phyloP scores from a whole-genome alignment of 2,888 invertebrate species.

The Mimachlamys varia region DNA sequence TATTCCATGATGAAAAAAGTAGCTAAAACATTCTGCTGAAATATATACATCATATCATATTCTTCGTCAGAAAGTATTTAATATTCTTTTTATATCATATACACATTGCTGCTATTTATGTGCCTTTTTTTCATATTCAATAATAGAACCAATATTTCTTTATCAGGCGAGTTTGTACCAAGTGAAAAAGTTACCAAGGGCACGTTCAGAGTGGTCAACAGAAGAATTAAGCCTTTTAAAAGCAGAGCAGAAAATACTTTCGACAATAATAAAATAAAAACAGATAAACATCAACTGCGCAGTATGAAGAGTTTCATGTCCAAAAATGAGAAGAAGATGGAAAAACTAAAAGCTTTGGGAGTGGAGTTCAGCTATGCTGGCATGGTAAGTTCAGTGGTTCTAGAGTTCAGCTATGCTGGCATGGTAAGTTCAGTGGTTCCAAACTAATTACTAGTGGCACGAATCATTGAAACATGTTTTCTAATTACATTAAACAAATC shows the following conservation, averaged over 20 bases:
- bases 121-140: no score
- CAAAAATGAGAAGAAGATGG: slow-evolving; percentile 52
- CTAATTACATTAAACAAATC: no score
- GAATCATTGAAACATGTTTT: no score
- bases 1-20: no score
- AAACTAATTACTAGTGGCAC: no score
- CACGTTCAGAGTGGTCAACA: slow-evolving; percentile 63
- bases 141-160: not conserved
- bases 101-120: no score
- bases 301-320: slow-evolving; percentile 51
- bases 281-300: slow-evolving; percentile 46
- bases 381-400: slow-evolving; percentile 50
- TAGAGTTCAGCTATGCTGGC: slow-evolving; percentile 39
- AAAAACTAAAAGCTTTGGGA: slow-evolving; percentile 57
- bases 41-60: no score
- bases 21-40: no score
- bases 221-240: not conserved
- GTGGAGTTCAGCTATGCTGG: slow-evolving; percentile 55
- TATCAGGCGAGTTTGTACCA: slow-evolving; percentile 69
- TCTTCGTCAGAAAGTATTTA: no score
- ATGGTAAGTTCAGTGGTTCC: slow-evolving; percentile 50
- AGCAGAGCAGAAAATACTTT: slow-evolving; percentile 54
- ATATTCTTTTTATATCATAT: no score
- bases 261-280: slow-evolving; percentile 62
- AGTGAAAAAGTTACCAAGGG: slow-evolving; percentile 66